These are phyloP conservation scores for Psittacula derbiana DNA, from an alignment of 2,797 vertebrate species.

Conservation along the genomic window DNA sequence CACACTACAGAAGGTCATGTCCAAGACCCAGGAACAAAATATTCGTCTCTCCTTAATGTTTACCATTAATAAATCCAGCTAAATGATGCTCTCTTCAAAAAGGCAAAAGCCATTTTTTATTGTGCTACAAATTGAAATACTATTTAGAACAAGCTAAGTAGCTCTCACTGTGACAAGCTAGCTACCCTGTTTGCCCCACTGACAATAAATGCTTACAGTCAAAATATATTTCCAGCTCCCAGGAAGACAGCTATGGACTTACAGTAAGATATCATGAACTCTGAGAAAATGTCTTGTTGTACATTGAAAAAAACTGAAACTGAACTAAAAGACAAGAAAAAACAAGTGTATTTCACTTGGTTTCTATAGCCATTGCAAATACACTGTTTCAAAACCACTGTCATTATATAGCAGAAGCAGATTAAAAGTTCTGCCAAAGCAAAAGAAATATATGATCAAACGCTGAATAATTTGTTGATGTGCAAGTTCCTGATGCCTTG, in stretches of 20 bases:
- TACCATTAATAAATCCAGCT: not conserved
- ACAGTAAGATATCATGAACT: not conserved
- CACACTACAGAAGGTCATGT: not conserved
- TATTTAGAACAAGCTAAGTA: not conserved
- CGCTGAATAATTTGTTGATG: not conserved
- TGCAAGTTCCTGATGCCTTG: not conserved
- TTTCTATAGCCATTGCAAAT: not conserved
- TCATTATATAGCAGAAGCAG: not conserved
- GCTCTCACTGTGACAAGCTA: not conserved
- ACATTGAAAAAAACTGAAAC: not conserved
- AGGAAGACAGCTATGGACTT: not conserved
- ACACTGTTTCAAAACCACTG: not conserved
- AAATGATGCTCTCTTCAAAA: not conserved
- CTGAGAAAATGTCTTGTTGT: not conserved
- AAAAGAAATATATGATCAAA: constrained; percentile 28
- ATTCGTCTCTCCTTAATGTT: not conserved
- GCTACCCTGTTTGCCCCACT: not conserved
- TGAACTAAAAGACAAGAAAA: not conserved
- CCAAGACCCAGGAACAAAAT: not conserved
- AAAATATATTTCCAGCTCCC: not conserved
- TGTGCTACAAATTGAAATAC: not conserved
- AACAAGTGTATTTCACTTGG: not conserved
- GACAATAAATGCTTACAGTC: not conserved
- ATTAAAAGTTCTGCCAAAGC: not conserved
- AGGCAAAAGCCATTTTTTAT: not conserved